Conservation (phyloP, 2,888 invertebrate species). For the Parnassius smintheus region DNA sequence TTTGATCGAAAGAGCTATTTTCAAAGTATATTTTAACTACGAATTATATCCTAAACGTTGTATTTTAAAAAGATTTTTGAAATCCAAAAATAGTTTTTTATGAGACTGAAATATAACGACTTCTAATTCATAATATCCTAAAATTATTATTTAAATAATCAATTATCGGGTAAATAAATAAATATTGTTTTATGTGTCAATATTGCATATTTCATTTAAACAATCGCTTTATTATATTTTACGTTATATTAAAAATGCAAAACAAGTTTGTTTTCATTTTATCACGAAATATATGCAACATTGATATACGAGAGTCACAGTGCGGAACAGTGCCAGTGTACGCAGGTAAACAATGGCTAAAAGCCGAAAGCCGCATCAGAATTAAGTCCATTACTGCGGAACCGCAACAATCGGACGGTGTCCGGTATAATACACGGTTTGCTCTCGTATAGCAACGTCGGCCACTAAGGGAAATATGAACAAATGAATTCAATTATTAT, state of each 20-base stretch:
- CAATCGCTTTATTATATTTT: no score
- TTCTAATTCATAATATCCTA: no score
- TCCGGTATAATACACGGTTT: constrained; percentile 62
- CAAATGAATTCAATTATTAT: constrained; percentile 24
- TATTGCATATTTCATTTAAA: no score
- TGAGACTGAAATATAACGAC: no score
- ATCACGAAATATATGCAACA: constrained; percentile 25
- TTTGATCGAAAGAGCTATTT: constrained; percentile 43
- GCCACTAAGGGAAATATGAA: constrained; percentile 16
- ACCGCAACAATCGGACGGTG: constrained; percentile 67
- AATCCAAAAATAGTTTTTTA: no score
- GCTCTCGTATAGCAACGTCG: constrained; percentile 30
- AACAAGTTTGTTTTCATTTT: constrained; percentile 11
- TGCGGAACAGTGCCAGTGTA: constrained; percentile 36
- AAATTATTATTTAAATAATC: no score
- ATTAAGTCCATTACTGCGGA: constrained; percentile 72
- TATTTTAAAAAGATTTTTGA: no score
- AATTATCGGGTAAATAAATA: no score
- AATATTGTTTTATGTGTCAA: no score
- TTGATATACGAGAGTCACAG: constrained; percentile 37
- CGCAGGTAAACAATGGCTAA: constrained; percentile 75
- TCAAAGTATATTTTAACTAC: constrained; percentile 14
- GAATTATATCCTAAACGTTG: background rate
- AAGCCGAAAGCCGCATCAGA: constrained; percentile 76
- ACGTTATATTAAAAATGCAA: no score